phyloP scores from a whole-genome alignment of 2,888 invertebrate genomes.

The Diarsia mendica region DNA sequence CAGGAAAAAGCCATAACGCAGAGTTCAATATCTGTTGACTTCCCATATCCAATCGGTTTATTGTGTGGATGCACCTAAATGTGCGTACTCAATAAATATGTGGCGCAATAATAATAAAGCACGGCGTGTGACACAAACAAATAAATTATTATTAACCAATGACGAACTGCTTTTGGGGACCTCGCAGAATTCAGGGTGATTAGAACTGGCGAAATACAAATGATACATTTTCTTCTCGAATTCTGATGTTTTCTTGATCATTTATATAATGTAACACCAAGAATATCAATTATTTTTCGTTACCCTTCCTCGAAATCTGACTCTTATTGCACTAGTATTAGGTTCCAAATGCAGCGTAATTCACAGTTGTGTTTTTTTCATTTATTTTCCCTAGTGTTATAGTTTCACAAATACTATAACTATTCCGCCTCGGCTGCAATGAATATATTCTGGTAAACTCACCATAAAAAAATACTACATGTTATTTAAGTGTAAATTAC shows the following conservation, averaged over 20 bases:
- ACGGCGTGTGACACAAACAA: conserved; percentile 71
- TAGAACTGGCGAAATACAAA: conserved; percentile 54
- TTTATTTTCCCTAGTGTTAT: too few species aligned
- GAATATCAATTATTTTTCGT: background rate
- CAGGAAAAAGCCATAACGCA: conserved; percentile 1
- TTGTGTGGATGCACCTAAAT: conserved; percentile 53
- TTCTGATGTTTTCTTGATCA: background rate
- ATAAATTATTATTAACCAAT: conserved; percentile 81
- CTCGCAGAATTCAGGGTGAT: conserved; percentile 14
- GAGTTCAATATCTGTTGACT: conserved; percentile 13
- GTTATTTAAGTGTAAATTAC: background rate
- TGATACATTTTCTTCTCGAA: background rate
- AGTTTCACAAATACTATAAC: too few species aligned
- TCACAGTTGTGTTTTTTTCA: too few species aligned
- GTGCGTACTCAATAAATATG: conserved; percentile 60
- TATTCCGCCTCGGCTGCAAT: too few species aligned
- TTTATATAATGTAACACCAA: background rate
- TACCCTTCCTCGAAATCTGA: background rate
- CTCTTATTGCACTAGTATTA: too few species aligned
- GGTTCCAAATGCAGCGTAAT: too few species aligned
- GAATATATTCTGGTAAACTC: background rate
- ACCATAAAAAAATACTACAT: background rate
- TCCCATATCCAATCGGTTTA: conserved; percentile 17
- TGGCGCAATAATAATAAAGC: conserved; percentile 68
- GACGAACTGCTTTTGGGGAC: conserved; percentile 71